Evolutionary conservation across 2,888 invertebrate species (phyloP).

Genomic region (Lithophane ornitopus): DNA sequence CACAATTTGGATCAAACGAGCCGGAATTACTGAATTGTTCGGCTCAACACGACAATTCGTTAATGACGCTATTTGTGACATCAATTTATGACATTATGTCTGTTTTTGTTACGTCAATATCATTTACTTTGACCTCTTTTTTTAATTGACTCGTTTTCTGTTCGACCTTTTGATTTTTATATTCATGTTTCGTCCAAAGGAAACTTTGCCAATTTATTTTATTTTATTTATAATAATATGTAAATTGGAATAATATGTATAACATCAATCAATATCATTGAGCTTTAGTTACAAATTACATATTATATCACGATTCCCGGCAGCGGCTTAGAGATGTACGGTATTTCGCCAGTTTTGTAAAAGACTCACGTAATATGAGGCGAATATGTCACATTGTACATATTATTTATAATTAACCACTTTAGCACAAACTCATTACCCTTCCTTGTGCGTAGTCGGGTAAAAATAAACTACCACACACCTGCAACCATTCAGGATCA

Average conservation of each 20-base stretch:
- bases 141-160: not conserved
- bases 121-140: not conserved
- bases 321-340: too few species aligned
- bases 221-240: not conserved
- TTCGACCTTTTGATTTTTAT: not conserved
- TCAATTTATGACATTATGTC: constrained; percentile 29
- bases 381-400: not conserved
- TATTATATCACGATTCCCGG: not conserved
- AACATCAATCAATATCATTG: not conserved
- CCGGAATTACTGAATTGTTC: constrained; percentile 34
- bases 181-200: too few species aligned
- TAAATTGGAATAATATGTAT: not conserved
- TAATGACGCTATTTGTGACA: constrained; percentile 44
- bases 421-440: not conserved
- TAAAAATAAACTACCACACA: not conserved
- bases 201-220: not conserved
- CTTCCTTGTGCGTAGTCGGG: not conserved
- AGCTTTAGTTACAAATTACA: not conserved
- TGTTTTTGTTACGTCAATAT: constrained; percentile 22
- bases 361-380: not conserved
- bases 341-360: not conserved
- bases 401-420: not conserved
- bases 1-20: constrained; percentile 48
- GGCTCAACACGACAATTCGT: constrained; percentile 13
- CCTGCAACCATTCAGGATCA: not conserved